Conservation (phyloP, 2,888 invertebrate genomes). For the Perdita meconis region DNA sequence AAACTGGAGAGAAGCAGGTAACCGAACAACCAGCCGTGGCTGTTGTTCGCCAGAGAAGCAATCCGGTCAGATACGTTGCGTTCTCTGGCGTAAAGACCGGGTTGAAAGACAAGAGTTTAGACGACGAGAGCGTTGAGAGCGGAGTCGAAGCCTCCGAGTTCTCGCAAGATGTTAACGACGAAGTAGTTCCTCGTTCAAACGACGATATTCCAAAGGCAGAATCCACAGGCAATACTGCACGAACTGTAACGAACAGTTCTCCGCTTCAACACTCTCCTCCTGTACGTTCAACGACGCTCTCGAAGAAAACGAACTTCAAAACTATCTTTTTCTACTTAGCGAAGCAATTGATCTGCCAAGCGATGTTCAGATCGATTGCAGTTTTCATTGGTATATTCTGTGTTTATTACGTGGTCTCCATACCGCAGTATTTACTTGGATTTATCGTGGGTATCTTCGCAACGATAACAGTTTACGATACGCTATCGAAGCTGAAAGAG, state of each 20-base stretch:
- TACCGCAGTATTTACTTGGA: constrained; percentile 77
- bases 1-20: constrained; percentile 72
- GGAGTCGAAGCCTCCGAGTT: constrained; percentile 83
- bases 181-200: not conserved
- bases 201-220: not conserved
- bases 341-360: constrained; percentile 68
- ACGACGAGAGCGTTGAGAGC: constrained; percentile 81
- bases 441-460: constrained; percentile 76
- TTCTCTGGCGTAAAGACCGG: constrained; percentile 83
- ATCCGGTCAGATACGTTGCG: constrained; percentile 81
- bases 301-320: constrained; percentile 18
- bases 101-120: constrained; percentile 78
- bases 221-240: not conserved
- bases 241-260: not conserved
- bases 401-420: constrained; percentile 73
- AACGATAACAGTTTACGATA: constrained; percentile 70
- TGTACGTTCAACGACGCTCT: not conserved
- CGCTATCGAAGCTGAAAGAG: constrained; percentile 62
- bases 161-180: constrained; percentile 74
- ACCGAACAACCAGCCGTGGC: constrained; percentile 56
- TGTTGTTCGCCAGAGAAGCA: constrained; percentile 55
- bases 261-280: not conserved
- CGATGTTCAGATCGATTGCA: constrained; percentile 37
- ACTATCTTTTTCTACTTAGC: constrained; percentile 70
- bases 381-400: constrained; percentile 58